A percentile compares a stretch with the other conserved stretches of the same genome.
Conservation (phyloP, 2,113 vertebrate species). For the Bubo blakistoni region DNA sequence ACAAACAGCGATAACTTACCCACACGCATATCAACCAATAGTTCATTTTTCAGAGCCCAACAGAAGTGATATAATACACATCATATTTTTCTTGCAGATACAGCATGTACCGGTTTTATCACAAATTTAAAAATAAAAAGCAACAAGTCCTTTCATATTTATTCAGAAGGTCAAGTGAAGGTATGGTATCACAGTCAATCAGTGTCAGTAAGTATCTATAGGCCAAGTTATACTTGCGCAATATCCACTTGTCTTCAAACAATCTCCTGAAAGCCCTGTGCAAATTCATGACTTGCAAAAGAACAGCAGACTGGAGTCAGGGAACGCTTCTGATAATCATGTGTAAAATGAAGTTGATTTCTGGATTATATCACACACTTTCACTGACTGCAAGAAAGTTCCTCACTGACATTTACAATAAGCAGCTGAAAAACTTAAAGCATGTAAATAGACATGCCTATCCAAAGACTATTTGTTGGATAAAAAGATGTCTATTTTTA, state of each 20-base stretch:
- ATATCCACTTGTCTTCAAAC: not conserved
- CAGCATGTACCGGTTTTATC: not conserved
- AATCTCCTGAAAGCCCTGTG: not conserved
- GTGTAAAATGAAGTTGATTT: not conserved
- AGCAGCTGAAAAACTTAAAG: conserved; percentile 10
- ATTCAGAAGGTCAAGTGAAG: not conserved
- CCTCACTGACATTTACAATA: conserved; percentile 22
- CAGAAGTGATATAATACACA: not conserved
- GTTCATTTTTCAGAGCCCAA: not conserved
- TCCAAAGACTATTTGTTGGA: not conserved
- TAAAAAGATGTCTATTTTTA: conserved; percentile 11
- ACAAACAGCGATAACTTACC: not conserved
- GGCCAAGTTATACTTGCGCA: not conserved
- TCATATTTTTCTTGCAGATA: not conserved
- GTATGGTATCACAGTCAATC: not conserved
- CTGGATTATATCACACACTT: conserved; percentile 44
- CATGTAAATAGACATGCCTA: not conserved
- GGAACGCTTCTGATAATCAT: not conserved
- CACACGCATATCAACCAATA: not conserved
- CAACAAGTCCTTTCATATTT: not conserved
- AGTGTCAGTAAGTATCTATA: not conserved
- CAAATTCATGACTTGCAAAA: not conserved
- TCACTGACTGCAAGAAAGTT: not conserved
- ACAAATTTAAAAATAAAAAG: not conserved
- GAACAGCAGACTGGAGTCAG: not conserved